Conservation (phyloP, 2,888 invertebrate species). For the Alloplasta piceator region DNA sequence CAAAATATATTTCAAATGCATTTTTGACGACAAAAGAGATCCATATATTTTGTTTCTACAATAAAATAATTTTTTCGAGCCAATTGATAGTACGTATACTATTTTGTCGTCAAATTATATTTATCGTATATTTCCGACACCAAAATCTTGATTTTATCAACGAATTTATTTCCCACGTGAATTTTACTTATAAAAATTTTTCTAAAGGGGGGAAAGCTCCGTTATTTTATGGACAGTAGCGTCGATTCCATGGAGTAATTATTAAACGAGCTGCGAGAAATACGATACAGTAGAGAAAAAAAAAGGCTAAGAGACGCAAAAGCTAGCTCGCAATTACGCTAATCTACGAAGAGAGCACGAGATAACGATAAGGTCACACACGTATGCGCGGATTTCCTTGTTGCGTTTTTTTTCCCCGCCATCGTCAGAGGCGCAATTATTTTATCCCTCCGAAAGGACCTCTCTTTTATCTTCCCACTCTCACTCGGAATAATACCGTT, state of each 20-base stretch:
- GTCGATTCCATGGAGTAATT: constrained; percentile 43
- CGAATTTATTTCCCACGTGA: too few species aligned
- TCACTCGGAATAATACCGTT: constrained; percentile 49
- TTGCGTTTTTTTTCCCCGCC: constrained; percentile 29
- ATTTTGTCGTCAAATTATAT: too few species aligned
- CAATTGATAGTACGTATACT: too few species aligned
- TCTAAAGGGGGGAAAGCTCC: constrained; percentile 35
- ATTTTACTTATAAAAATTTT: too few species aligned
- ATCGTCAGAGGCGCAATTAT: constrained; percentile 53
- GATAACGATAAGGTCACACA: constrained; percentile 53
- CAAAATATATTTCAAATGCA: too few species aligned
- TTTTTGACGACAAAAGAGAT: too few species aligned
- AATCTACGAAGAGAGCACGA: constrained; percentile 50
- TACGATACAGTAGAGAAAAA: background rate
- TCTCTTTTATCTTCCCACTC: constrained; percentile 1
- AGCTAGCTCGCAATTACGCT: constrained; percentile 57
- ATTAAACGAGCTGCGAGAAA: constrained; percentile 50
- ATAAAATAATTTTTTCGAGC: too few species aligned
- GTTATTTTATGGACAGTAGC: constrained; percentile 43
- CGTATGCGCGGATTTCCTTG: constrained; percentile 37
- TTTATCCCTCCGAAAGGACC: constrained; percentile 38
- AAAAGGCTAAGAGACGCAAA: constrained; percentile 7
- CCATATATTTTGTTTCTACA: too few species aligned
- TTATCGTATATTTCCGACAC: too few species aligned
- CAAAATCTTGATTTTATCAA: too few species aligned